These are phyloP conservation scores for Microtus obscurus DNA, from an alignment of 2,797 vertebrate genomes.

Conservation along the genomic window DNA sequence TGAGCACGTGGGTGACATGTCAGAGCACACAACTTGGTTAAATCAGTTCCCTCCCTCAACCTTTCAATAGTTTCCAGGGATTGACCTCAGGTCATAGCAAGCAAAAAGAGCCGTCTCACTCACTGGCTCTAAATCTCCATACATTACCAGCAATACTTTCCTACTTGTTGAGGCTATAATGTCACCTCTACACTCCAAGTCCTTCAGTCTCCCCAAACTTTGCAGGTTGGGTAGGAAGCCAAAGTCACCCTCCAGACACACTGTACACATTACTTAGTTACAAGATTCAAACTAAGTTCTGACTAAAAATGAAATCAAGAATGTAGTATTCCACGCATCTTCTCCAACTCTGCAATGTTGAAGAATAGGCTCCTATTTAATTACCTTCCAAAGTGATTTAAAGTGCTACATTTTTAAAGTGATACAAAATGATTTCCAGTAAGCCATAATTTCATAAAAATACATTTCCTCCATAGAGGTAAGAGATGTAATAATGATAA, in stretches of 20 bases:
- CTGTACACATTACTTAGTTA: background rate
- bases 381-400: background rate
- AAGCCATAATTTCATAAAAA: conserved; percentile 46
- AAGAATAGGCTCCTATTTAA: conserved; percentile 16
- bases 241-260: conserved; percentile 4
- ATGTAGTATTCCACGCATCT: background rate
- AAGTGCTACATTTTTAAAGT: background rate
- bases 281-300: background rate
- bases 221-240: background rate
- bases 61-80: background rate
- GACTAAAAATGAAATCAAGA: conserved; percentile 57
- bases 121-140: background rate
- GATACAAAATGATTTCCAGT: conserved; percentile 33
- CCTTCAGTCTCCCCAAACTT: background rate
- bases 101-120: background rate
- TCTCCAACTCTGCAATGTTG: background rate
- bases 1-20: background rate
- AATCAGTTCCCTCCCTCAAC: background rate
- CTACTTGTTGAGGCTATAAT: conserved; percentile 12
- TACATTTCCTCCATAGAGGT: background rate
- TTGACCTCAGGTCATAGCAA: background rate
- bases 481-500: background rate
- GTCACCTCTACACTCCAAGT: background rate
- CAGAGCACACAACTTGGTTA: background rate
- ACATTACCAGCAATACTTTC: background rate